Evolutionary conservation across 2,797 vertebrate species (phyloP), one percentile per base, ranked within the genome.

Genomic region (Simalia tracyae): DNA sequence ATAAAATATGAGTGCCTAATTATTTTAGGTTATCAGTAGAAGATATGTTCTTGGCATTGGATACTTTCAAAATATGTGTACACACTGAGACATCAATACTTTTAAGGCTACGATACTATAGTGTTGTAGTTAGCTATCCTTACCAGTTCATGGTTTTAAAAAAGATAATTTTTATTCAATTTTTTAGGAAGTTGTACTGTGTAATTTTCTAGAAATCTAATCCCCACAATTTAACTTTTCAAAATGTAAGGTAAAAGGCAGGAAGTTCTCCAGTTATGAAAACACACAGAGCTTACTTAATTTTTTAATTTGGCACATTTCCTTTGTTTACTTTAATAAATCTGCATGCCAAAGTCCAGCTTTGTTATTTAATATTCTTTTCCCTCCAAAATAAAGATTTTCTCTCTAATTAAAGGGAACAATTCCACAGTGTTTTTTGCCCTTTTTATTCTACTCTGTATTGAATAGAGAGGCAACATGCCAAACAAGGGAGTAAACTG

Each of bases 391-490:
- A 66, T 72, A 64, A n/a, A 88, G 72, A 57, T 36, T 92, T 31
- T 22, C 60, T 50, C 26, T 57, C 50, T 84, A 84, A 92, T 89
- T 57, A 84, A 92, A 84, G 31, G 22, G 76, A 89, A 85, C 87
- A 92, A 28, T 89, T n/a, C 87, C 72, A 92, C 50, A 85, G n/a
- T 63, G 91, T 61, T 92, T 59, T 31, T 66, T 88, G 42, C 54
- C 60, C 66, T 57, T 92, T 84, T 54, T 66, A 5, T 60, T 84
- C 60, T 28, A 22, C 5, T 63, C 64, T 84, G 60, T 72, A 84
- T 66, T 92, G 76, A 92, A 85, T 54, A 54, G 89, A 24, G 50
- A 89, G 50, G 50, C 72, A 89, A 76, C 91, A 84, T 92, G 84
- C 72, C 72, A 50, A 92, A 85, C 60, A 22, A 66, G 76, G 59